phyloP scores from a whole-genome alignment of 2,797 vertebrate genomes.

The Merluccius polli region DNA sequence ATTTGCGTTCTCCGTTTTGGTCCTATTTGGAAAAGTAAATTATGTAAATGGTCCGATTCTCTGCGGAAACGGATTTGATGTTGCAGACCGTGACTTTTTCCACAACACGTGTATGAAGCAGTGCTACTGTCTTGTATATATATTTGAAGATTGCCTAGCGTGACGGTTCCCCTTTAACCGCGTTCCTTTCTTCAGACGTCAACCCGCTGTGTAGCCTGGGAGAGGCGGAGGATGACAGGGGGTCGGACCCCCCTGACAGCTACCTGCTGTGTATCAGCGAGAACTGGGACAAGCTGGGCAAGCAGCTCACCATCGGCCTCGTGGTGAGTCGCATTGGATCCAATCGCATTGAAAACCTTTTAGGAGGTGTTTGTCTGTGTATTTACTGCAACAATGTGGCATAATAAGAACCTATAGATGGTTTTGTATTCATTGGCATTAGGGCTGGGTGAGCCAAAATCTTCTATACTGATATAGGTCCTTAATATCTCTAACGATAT shows the following conservation, averaged over 20 bases:
- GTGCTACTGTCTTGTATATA: not conserved
- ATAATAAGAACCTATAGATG: not conserved
- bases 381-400: not conserved
- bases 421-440: not conserved
- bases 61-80: too few relatives aligned
- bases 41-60: too few relatives aligned
- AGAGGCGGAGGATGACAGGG: constrained; percentile 73
- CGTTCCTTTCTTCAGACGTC: constrained; percentile 74
- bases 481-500: too few relatives aligned
- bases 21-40: too few relatives aligned
- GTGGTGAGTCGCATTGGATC: constrained; percentile 79
- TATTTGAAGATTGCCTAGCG: not conserved
- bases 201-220: constrained; percentile 81
- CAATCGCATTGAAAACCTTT: not conserved
- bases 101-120: not conserved
- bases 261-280: constrained; percentile 91
- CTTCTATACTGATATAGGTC: too few relatives aligned
- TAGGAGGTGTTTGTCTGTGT: not conserved
- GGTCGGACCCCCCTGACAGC: constrained; percentile 73
- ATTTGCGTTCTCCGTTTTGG: too few relatives aligned
- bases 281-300: constrained; percentile 72
- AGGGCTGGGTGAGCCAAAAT: too few relatives aligned
- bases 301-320: constrained; percentile 76
- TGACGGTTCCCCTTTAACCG: not conserved
- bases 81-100: too few relatives aligned